These are phyloP conservation scores for Eugnorisma glareosa DNA, from an alignment of 2,888 invertebrate genomes.

Conservation along the genomic window DNA sequence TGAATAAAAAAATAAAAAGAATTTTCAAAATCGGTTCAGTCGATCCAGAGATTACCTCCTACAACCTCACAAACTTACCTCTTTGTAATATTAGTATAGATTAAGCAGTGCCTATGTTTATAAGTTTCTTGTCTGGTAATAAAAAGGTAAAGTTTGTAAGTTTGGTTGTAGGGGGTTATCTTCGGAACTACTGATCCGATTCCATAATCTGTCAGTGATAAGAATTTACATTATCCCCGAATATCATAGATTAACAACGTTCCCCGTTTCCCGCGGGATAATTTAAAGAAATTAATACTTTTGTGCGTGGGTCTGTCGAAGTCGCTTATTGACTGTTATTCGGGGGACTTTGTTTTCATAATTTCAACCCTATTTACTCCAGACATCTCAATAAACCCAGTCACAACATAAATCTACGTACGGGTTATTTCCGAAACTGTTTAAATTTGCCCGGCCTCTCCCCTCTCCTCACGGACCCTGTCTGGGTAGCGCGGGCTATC, in stretches of 20 bases:
- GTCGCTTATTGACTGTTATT: background rate
- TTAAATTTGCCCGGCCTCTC: slow-evolving; percentile 3
- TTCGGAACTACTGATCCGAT: too few species aligned
- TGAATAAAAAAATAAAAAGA: too few species aligned
- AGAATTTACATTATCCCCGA: too few species aligned
- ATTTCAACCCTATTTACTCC: slow-evolving; percentile 6
- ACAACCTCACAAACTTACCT: too few species aligned
- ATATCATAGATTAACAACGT: background rate
- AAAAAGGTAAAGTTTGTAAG: too few species aligned
- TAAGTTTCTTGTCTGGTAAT: too few species aligned
- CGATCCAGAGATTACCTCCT: too few species aligned
- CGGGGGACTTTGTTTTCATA: background rate
- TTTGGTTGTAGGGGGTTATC: too few species aligned
- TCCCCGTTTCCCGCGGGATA: background rate
- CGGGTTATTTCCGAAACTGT: slow-evolving; percentile 20
- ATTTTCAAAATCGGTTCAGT: too few species aligned
- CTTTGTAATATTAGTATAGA: too few species aligned
- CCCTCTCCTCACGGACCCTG: background rate
- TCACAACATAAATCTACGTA: background rate
- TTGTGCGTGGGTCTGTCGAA: background rate
- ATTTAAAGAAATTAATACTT: background rate
- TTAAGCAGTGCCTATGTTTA: too few species aligned
- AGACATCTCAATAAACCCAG: slow-evolving; percentile 17
- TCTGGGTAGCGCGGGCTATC: background rate
- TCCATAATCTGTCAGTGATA: too few species aligned